These are phyloP conservation scores for Eilema sororculum DNA, from an alignment of 2,888 invertebrate genomes.

Conservation along the genomic window DNA sequence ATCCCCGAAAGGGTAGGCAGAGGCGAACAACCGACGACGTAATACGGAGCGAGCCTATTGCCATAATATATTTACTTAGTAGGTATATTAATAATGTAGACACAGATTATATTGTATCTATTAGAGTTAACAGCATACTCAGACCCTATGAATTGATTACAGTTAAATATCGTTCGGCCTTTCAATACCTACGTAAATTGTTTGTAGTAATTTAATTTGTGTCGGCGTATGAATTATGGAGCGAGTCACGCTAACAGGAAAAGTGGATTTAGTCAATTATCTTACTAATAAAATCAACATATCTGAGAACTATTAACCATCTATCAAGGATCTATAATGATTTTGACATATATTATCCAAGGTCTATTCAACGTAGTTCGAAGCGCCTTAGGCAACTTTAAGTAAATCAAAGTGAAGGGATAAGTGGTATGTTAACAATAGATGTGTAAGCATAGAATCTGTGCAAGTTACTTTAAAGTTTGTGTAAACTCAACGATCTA, in stretches of 20 bases:
- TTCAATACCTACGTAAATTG: background rate
- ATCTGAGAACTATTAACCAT: background rate
- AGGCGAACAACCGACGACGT: no score
- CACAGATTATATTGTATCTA: no score
- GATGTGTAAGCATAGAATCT: background rate
- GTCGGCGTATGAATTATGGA: background rate
- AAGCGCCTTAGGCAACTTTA: background rate
- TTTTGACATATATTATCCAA: background rate
- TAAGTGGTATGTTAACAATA: constrained; percentile 7
- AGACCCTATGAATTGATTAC: no score
- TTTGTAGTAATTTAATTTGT: background rate
- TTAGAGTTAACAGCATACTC: no score
- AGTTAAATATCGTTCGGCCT: background rate
- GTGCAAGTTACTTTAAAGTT: background rate
- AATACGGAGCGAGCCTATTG: no score
- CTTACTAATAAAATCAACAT: background rate
- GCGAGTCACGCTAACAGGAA: background rate
- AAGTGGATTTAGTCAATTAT: background rate
- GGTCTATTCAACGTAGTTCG: background rate
- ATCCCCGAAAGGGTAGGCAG: no score
- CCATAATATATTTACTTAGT: no score
- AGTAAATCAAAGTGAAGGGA: constrained; percentile 9
- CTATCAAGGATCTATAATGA: background rate
- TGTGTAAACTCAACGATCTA: background rate
- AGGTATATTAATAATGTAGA: no score